Base-by-base conservation (phyloP, 37 sponge, comb jelly and placozoan species). In the Ianthella basta region DNA sequence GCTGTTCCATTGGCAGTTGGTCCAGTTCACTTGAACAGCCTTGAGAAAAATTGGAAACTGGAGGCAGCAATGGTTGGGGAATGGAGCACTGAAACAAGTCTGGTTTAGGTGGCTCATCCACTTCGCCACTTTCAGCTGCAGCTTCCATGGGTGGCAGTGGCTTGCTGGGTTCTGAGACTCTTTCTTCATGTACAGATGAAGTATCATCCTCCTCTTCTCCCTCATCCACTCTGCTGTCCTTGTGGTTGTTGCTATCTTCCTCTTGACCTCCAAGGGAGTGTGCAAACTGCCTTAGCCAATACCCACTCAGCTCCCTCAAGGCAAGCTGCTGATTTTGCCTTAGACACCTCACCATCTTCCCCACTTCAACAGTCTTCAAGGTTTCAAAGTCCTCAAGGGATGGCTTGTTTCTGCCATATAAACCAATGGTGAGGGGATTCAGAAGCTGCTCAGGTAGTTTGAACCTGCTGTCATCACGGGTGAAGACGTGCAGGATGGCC, bases 331-430 rank as follows among this genome's bases (percentile, higher is more conserved):
- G 78, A 2, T 39, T 24, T 23, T 75, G 44, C 3, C 53, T 75
- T 19, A 75, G 37, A 24, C 78, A 75, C 32, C 78, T 32, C 6
- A 75, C 44, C 20, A 75, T 41, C 37, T 75, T 75, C 3, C 40
- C 78, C 21, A 75, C 35, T 36, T 3, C 44, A 0, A 40, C 25
- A 39, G 14, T 36, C 39, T 75, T 36, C 36, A 19, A 19, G 13
- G 19, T 13, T 24, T 2, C 50, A 44, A 44, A 3, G 3, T 8
- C 50, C 1, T 75, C 78, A 18, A 24, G 33, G 54, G n/a, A 8
- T 32, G 44, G 44, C 21, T 33, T 2, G 12, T 19, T 70, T 4
- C 27, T 61, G 64, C 64, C 64, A 41, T 41, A 41, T 12, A 75
- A 10, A 30, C 54, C 54, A 15, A 75, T 10, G 44, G 40, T 41